phyloP scores from a whole-genome alignment of 2,113 vertebrate species.

The Chroicocephalus ridibundus region DNA sequence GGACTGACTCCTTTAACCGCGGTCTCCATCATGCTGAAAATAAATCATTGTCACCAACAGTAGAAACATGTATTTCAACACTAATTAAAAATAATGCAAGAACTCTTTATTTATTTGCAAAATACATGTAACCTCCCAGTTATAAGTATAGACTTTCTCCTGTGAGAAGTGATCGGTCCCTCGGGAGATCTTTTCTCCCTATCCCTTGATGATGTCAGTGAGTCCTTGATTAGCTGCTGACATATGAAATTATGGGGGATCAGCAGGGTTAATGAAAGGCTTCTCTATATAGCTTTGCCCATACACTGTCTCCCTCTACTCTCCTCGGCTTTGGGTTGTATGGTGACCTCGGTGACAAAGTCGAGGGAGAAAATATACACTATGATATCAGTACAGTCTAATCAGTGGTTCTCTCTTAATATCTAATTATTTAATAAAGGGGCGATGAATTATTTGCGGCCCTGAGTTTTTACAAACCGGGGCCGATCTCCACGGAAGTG shows the following conservation, averaged over 20 bases:
- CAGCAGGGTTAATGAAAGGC: slow-evolving; percentile 77
- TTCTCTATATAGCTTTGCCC: slow-evolving; percentile 65
- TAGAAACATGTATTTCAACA: slow-evolving; percentile 56
- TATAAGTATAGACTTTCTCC: slow-evolving; percentile 61
- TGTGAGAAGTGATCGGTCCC: slow-evolving; percentile 71
- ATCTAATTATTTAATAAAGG: slow-evolving; percentile 60
- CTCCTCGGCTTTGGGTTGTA: slow-evolving; percentile 47
- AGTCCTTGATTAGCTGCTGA: slow-evolving; percentile 75
- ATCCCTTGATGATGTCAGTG: slow-evolving; percentile 76
- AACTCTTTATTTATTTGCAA: slow-evolving; percentile 39
- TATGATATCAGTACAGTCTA: slow-evolving; percentile 1
- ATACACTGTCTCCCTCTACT: slow-evolving; percentile 12
- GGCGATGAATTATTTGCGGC: slow-evolving; percentile 33
- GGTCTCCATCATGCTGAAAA: neutral
- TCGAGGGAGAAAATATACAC: slow-evolving; percentile 40
- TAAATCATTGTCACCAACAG: slow-evolving; percentile 59
- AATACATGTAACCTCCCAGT: neutral
- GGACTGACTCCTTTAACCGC: slow-evolving; percentile 31
- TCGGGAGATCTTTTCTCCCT: slow-evolving; percentile 52
- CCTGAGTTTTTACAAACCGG: neutral
- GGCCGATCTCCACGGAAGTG: neutral
- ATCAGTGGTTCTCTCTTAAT: slow-evolving; percentile 48
- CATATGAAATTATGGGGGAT: slow-evolving; percentile 74
- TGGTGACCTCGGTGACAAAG: slow-evolving; percentile 60
- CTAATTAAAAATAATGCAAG: slow-evolving; percentile 1